Evolutionary conservation across 1,140 invertebrate species (phyloP).

Genomic region (Ostrea denselamellosa): DNA sequence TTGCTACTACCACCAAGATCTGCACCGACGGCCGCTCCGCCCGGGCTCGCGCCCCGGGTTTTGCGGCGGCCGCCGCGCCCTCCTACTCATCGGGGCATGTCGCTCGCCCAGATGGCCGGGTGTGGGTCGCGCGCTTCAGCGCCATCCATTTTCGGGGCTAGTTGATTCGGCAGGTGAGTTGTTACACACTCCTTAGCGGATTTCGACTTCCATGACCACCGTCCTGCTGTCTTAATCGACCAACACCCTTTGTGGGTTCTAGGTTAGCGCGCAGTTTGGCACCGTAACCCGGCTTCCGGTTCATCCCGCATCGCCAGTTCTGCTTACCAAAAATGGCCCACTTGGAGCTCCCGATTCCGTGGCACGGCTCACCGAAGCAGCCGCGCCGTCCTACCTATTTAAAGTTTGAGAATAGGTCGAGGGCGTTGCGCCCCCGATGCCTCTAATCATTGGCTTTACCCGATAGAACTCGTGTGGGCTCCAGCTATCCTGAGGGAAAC

Average conservation of each 20-base stretch:
- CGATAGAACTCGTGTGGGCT: slow-evolving; percentile 79
- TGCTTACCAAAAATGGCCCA: slow-evolving; percentile 95
- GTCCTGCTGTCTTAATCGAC: slow-evolving; percentile 91
- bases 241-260: slow-evolving; percentile 91
- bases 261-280: slow-evolving; percentile 83
- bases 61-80: no score
- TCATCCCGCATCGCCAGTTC: slow-evolving; percentile 94
- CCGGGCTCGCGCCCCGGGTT: no score
- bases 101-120: no score
- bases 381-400: slow-evolving; percentile 88
- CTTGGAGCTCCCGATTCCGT: slow-evolving; percentile 89
- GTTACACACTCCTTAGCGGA: no score
- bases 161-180: slow-evolving; percentile 92
- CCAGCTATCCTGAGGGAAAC: slow-evolving; percentile 89
- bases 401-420: slow-evolving; percentile 95
- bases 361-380: slow-evolving; percentile 84
- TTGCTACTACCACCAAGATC: no score
- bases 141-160: slow-evolving; percentile 83
- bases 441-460: slow-evolving; percentile 93
- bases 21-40: no score
- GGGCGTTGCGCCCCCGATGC: slow-evolving; percentile 87
- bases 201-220: slow-evolving; percentile 94
- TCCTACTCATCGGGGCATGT: no score
- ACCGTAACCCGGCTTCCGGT: slow-evolving; percentile 84
- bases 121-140: no score